A percentile compares a stretch with the other conserved stretches of the same genome.
Conservation (phyloP, 2,797 vertebrate genomes). For the Cottoperca gobio region DNA sequence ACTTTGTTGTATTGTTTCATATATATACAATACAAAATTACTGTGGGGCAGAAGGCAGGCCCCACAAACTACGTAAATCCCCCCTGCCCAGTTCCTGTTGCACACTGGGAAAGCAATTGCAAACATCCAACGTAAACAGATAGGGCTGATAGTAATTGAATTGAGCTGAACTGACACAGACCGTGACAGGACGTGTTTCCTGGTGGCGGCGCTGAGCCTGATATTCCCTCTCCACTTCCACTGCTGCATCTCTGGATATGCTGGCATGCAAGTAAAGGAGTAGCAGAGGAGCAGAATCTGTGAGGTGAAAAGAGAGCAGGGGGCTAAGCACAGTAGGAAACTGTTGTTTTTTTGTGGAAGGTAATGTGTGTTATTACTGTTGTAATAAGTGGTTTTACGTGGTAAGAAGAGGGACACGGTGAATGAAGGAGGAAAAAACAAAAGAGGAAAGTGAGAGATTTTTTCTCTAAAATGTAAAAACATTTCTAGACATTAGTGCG, state of each 20-base stretch:
- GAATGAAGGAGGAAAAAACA: background rate
- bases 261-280: conserved; percentile 20
- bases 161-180: conserved; percentile 66
- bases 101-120: conserved; percentile 55
- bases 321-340: conserved; percentile 8
- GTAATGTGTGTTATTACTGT: background rate
- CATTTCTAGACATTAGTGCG: background rate
- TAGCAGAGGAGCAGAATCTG: conserved; percentile 15
- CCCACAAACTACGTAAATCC: conserved; percentile 50
- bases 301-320: conserved; percentile 33
- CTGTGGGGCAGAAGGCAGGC: conserved; percentile 40
- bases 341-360: conserved; percentile 2
- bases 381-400: conserved; percentile 2
- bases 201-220: conserved; percentile 36
- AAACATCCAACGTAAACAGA: conserved; percentile 76
- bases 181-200: conserved; percentile 58
- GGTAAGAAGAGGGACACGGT: background rate
- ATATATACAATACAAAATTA: conserved; percentile 39
- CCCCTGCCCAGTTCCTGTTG: conserved; percentile 50
- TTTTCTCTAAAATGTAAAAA: background rate
- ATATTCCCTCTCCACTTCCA: conserved; percentile 39
- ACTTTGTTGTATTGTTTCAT: conserved; percentile 42
- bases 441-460: background rate
- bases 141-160: conserved; percentile 72
- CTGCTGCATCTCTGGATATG: conserved; percentile 44